A percentile compares a stretch with the other conserved stretches of the same genome.
phyloP scores from a whole-genome alignment of 2,113 vertebrate genomes.

The Hydrochoerus hydrochaeris region DNA sequence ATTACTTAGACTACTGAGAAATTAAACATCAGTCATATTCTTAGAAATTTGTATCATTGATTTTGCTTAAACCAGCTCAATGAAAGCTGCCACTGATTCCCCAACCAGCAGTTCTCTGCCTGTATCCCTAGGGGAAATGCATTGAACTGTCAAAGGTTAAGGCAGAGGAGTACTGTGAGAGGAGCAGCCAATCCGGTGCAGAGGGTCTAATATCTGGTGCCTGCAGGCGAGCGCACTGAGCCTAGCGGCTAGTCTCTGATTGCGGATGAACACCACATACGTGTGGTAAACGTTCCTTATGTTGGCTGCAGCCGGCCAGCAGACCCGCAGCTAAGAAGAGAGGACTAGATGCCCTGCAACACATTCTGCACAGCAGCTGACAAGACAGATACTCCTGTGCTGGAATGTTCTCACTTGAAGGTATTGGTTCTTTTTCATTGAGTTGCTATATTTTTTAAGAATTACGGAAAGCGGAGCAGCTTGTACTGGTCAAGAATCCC shows the following conservation, averaged over 20 bases:
- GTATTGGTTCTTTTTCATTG: slow-evolving; percentile 71
- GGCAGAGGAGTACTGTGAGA: slow-evolving; percentile 62
- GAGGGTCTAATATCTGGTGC: slow-evolving; percentile 56
- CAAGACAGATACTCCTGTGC: slow-evolving; percentile 41
- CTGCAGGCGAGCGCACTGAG: slow-evolving; percentile 55
- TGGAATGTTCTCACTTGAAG: slow-evolving; percentile 74
- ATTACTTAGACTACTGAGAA: slow-evolving; percentile 67
- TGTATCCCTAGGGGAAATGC: slow-evolving; percentile 67
- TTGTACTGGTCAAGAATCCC: neutral
- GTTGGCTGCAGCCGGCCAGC: slow-evolving; percentile 41
- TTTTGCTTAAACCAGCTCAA: slow-evolving; percentile 55
- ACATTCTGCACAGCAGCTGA: neutral
- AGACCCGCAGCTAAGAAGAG: slow-evolving; percentile 46
- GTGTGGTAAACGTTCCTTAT: neutral
- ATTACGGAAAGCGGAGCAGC: neutral
- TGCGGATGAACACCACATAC: slow-evolving; percentile 28
- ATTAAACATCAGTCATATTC: slow-evolving; percentile 71
- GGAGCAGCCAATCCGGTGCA: slow-evolving; percentile 51
- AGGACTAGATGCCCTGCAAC: neutral
- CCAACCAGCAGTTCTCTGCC: slow-evolving; percentile 60
- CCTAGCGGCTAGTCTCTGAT: slow-evolving; percentile 17
- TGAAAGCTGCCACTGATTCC: slow-evolving; percentile 66
- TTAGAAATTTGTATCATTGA: slow-evolving; percentile 67
- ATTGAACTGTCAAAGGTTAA: slow-evolving; percentile 74
- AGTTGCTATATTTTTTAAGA: slow-evolving; percentile 45